Conservation (phyloP, 2,113 vertebrate genomes). For the human (Homo sapiens) region DNA sequence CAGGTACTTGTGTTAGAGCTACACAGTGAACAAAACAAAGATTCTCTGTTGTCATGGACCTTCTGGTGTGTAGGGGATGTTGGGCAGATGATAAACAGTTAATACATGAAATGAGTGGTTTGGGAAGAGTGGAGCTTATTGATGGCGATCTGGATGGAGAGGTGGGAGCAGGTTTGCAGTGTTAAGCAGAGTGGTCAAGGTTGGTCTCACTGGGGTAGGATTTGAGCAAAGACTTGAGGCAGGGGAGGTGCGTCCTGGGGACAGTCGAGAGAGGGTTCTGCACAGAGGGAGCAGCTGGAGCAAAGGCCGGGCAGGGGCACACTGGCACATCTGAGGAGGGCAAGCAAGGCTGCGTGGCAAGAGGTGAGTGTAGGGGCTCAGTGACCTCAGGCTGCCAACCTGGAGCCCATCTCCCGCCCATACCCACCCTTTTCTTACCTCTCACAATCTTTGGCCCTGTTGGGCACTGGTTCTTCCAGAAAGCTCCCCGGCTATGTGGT, state of each 20-base stretch:
- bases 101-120: neutral
- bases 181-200: neutral
- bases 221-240: neutral
- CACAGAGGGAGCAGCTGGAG: neutral
- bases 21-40: neutral
- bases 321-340: neutral
- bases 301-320: neutral
- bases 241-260: neutral
- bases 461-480: neutral
- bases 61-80: neutral
- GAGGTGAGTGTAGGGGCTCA: neutral
- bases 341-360: neutral
- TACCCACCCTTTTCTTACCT: neutral
- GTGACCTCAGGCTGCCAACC: neutral
- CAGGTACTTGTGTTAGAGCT: neutral
- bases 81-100: no score
- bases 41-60: neutral
- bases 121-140: neutral
- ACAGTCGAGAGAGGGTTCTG: neutral
- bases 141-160: neutral
- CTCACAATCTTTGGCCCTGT: neutral
- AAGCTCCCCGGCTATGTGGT: neutral
- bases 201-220: neutral
- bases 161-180: neutral
- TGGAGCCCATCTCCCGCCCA: rapidly evolving